These are phyloP conservation scores for Quiscalus mexicanus DNA, from an alignment of 2,113 vertebrate species.

Conservation along the genomic window DNA sequence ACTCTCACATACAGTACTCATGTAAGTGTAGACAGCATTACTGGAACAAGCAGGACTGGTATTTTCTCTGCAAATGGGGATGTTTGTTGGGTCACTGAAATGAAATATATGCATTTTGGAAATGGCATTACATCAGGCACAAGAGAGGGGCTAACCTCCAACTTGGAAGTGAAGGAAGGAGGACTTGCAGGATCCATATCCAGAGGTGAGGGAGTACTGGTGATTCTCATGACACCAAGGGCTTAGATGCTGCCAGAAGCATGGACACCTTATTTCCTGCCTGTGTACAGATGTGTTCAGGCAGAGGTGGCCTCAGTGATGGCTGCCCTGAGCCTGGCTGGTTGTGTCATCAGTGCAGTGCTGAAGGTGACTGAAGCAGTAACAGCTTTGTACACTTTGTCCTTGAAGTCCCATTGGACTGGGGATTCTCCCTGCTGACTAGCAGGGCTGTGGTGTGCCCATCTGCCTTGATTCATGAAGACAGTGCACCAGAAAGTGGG, in stretches of 20 bases:
- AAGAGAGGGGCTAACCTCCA: not conserved
- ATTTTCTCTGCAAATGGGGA: not conserved
- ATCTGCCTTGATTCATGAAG: fast-evolving
- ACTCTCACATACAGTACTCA: not conserved
- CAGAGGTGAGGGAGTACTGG: not conserved
- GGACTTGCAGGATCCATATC: not conserved
- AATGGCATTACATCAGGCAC: not conserved
- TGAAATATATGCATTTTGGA: not conserved
- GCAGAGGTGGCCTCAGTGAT: not conserved
- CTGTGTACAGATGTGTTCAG: fast-evolving
- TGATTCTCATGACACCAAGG: not conserved
- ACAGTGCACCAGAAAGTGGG: not conserved
- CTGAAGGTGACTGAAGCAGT: not conserved
- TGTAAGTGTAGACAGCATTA: not conserved
- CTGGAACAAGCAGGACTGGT: not conserved
- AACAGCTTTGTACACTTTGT: not conserved
- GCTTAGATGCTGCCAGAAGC: not conserved
- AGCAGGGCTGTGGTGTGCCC: fast-evolving
- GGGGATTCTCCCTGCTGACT: not conserved
- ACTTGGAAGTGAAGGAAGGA: not conserved
- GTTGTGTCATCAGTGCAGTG: not conserved
- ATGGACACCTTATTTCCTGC: not conserved
- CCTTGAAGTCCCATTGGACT: not conserved
- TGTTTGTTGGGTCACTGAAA: not conserved
- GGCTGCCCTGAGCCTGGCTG: not conserved